Evolutionary conservation across 2,113 vertebrate species (phyloP), one percentile per base, ranked within the genome.

Genomic region (Melanerpes aurifrons): DNA sequence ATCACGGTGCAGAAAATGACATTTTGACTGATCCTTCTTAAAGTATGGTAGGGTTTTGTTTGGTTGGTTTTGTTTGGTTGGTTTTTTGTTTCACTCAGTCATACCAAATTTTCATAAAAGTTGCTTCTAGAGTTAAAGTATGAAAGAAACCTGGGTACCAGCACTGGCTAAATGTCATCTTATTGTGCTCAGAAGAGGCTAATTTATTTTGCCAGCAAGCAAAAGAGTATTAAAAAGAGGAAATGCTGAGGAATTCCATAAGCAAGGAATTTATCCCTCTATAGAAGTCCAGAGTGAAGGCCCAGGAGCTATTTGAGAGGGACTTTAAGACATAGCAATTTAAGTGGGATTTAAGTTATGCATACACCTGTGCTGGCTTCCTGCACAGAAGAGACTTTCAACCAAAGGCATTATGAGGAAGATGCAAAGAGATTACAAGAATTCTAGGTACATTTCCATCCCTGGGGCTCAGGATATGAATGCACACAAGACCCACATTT

Each of bases 251-350:
- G 82, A 92, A 91, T 93, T 82, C 92, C 70, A 24, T 92, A 92
- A 82, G 91, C 3, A 1, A 74, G 68, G 87, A 91, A 94, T 94
- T 89, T 7, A 9, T 80, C 25, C 31, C 53, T 2, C 1, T 94
- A 81, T 77, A 85, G 71, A 78, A 72, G 50, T 61, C 67, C 56
- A 80, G 43, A 9, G 1, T 47, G 64, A 92, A 92, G 84, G 71
- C 75, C 89, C 78, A 82, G 92, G 69, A 93, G 92, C 66, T 94
- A 74, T 95, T 96, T 91, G n/a, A 83, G 57, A 77, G 64, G 47
- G 24, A 32, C 84, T 87, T 88, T 89, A 96, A 93, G 89, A 85
- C 87, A 9, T 64, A 76, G 89, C 77, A 96, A 94, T 96, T 96
- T 91, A 85, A 94, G 77, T 47, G 71, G 94, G 89, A 96, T 95